Evolutionary conservation across 2,888 invertebrate genomes (phyloP).

Genomic region (Euzophera pinguis): DNA sequence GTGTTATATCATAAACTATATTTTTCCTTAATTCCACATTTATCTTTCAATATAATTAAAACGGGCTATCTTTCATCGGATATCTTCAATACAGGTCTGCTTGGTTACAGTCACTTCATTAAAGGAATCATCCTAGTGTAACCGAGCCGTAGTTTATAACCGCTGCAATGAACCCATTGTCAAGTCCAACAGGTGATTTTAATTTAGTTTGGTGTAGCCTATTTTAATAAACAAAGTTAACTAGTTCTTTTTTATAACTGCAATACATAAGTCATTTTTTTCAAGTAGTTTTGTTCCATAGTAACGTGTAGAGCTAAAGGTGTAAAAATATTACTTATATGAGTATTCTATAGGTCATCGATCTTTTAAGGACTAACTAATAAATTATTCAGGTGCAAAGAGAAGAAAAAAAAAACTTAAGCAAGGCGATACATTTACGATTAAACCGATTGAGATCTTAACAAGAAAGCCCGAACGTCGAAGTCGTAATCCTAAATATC

Average conservation of each 20-base stretch:
- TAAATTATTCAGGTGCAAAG: neutral
- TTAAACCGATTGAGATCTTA: slow-evolving; percentile 3
- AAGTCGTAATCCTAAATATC: slow-evolving; percentile 7
- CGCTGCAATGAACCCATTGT: slow-evolving; percentile 50
- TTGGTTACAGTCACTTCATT: slow-evolving; percentile 51
- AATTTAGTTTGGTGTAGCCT: slow-evolving; percentile 46
- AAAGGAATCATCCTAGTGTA: slow-evolving; percentile 51
- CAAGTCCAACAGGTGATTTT: slow-evolving; percentile 48
- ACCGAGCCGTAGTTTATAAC: slow-evolving; percentile 44
- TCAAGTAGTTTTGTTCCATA: neutral
- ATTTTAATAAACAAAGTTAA: slow-evolving; percentile 30
- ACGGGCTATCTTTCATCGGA: neutral
- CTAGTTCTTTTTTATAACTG: slow-evolving; percentile 26
- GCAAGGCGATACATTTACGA: neutral
- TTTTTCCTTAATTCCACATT: too few relatives aligned
- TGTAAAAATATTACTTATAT: neutral
- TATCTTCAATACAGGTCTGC: slow-evolving; percentile 10
- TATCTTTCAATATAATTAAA: slow-evolving; percentile 28
- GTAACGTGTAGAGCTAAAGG: neutral
- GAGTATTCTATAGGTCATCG: too few relatives aligned
- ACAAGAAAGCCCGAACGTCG: neutral
- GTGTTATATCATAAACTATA: too few relatives aligned
- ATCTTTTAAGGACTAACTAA: too few relatives aligned
- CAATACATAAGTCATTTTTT: slow-evolving; percentile 9
- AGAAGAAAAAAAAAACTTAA: neutral